Conservation (phyloP, 2,888 invertebrate species). For the Platycheirus rosarum region DNA sequence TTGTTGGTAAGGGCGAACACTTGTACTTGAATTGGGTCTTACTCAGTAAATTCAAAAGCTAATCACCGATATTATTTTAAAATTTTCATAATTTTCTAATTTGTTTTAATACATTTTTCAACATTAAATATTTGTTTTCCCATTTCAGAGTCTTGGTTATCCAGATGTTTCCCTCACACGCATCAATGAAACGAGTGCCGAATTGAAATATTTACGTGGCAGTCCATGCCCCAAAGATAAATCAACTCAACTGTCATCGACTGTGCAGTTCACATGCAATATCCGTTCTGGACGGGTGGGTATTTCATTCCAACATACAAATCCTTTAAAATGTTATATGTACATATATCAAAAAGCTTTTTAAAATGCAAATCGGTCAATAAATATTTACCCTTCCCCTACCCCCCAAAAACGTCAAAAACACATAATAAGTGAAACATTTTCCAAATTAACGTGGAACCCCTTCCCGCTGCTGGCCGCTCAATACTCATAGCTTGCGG, state of each 20-base stretch:
- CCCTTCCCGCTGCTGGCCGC: not conserved
- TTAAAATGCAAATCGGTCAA: too few species aligned
- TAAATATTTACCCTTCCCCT: too few species aligned
- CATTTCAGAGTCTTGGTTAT: constrained; percentile 81
- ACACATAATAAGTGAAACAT: constrained; percentile 5
- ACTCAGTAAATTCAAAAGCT: too few species aligned
- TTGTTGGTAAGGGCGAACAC: too few species aligned
- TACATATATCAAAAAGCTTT: too few species aligned
- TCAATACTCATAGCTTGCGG: not conserved
- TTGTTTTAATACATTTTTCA: too few species aligned
- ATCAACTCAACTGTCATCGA: constrained; percentile 77
- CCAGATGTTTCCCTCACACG: constrained; percentile 78
- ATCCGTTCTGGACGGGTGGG: constrained; percentile 80
- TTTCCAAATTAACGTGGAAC: constrained; percentile 46
- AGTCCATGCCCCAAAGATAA: constrained; percentile 79
- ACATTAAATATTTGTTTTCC: constrained; percentile 25
- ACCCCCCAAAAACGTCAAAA: too few species aligned
- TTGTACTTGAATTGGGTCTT: too few species aligned
- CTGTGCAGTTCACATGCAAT: constrained; percentile 80
- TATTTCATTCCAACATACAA: constrained; percentile 47
- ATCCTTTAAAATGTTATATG: not conserved
- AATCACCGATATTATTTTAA: too few species aligned
- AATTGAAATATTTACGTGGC: constrained; percentile 79
- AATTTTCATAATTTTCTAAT: too few species aligned
- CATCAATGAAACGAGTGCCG: constrained; percentile 78